These are phyloP conservation scores for Sebastes minor DNA, from an alignment of 2,797 vertebrate species.

Conservation along the genomic window DNA sequence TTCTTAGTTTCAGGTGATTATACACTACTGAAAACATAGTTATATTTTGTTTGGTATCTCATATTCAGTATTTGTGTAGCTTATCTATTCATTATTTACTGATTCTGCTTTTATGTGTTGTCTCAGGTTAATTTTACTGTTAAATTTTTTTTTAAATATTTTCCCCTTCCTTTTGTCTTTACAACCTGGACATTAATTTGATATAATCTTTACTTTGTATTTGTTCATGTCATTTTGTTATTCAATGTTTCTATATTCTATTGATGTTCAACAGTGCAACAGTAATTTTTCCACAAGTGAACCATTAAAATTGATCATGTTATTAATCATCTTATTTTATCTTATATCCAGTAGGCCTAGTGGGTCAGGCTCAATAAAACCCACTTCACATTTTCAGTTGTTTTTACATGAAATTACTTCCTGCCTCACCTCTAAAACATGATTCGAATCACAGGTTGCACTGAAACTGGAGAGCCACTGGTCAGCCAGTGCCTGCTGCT, in stretches of 20 bases:
- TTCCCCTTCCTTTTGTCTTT: background rate
- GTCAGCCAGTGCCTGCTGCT: conserved; percentile 16
- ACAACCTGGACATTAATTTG: background rate
- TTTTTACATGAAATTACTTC: background rate
- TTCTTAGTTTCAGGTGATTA: too few species aligned
- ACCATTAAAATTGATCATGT: background rate
- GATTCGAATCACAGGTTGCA: conserved; percentile 16
- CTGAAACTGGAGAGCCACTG: background rate
- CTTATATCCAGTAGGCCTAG: background rate
- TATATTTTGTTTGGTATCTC: background rate
- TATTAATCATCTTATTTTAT: background rate
- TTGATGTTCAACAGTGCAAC: background rate
- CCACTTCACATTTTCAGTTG: background rate
- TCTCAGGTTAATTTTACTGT: background rate
- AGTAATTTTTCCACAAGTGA: background rate
- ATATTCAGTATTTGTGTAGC: background rate
- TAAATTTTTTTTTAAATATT: too few species aligned
- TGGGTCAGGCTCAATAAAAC: background rate
- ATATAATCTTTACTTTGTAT: background rate
- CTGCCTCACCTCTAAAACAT: conserved; percentile 9
- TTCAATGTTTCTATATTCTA: background rate
- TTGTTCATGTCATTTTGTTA: background rate
- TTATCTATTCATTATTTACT: background rate
- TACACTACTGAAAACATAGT: too few species aligned
- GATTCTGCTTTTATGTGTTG: background rate